These are phyloP conservation scores for Eolophus roseicapilla DNA, from an alignment of 2,113 vertebrate species.

Conservation along the genomic window DNA sequence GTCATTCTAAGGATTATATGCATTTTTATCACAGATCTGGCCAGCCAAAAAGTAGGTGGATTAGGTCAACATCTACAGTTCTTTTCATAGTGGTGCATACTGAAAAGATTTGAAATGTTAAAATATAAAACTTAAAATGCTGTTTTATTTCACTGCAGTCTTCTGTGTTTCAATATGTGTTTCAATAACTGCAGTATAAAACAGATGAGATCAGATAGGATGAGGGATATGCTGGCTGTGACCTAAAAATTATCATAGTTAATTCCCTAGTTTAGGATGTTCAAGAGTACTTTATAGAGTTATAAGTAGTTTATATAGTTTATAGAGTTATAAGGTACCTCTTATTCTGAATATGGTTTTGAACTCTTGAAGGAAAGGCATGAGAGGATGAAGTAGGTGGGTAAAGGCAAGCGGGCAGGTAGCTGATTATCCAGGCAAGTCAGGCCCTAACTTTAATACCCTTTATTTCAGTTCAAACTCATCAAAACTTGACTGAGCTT, in stretches of 20 bases:
- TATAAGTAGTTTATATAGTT: neutral
- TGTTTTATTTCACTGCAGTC: constrained; percentile 21
- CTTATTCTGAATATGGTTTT: neutral
- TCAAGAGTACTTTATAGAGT: neutral
- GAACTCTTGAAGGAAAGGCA: neutral
- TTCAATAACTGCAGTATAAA: neutral
- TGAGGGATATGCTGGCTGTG: neutral
- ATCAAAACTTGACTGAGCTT: neutral
- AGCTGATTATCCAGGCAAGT: neutral
- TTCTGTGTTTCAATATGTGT: neutral
- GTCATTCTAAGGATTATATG: constrained; percentile 17
- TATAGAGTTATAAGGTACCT: neutral
- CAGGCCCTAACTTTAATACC: neutral
- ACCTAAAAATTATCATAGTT: neutral
- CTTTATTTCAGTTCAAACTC: neutral
- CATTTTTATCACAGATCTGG: constrained; percentile 42
- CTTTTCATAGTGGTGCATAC: neutral
- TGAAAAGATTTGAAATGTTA: constrained; percentile 26
- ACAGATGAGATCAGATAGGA: neutral
- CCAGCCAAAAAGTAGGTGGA: constrained; percentile 22
- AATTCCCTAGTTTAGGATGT: neutral
- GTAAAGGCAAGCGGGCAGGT: neutral
- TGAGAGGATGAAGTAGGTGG: neutral
- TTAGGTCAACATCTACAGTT: constrained; percentile 4
- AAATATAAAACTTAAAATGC: constrained; percentile 6